Evolutionary conservation across 2,113 vertebrate species (phyloP).

Genomic region (Climacteris rufus): DNA sequence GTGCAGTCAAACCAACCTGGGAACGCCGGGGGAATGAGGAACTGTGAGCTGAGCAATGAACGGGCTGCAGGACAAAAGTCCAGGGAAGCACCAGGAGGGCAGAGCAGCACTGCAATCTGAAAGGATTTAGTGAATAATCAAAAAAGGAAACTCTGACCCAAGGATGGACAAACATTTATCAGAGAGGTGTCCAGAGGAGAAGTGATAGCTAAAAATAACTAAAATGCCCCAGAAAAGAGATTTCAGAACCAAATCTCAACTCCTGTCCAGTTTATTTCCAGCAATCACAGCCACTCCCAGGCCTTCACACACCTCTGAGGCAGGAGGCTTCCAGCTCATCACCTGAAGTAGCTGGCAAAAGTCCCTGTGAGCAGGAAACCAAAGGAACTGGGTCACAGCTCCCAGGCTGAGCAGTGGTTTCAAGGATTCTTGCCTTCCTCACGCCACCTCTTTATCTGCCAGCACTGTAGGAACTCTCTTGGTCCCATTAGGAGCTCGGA

Average conservation of each 20-base stretch:
- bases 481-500: neutral
- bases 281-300: neutral
- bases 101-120: neutral
- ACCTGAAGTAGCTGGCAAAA: neutral
- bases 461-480: neutral
- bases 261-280: neutral
- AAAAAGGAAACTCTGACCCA: neutral
- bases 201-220: neutral
- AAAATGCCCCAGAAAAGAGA: neutral
- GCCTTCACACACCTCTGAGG: neutral
- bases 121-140: neutral
- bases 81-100: neutral
- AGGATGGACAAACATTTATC: neutral
- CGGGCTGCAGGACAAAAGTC: neutral
- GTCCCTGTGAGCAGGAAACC: neutral
- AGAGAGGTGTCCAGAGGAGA: neutral
- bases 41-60: neutral
- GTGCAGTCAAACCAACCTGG: neutral
- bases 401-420: neutral
- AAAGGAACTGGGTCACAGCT: neutral
- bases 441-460: neutral
- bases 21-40: fast-evolving
- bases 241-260: neutral
- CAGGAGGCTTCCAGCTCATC: neutral
- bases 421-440: neutral